Conservation (phyloP, 2,888 invertebrate genomes). For the Lithophane socia region DNA sequence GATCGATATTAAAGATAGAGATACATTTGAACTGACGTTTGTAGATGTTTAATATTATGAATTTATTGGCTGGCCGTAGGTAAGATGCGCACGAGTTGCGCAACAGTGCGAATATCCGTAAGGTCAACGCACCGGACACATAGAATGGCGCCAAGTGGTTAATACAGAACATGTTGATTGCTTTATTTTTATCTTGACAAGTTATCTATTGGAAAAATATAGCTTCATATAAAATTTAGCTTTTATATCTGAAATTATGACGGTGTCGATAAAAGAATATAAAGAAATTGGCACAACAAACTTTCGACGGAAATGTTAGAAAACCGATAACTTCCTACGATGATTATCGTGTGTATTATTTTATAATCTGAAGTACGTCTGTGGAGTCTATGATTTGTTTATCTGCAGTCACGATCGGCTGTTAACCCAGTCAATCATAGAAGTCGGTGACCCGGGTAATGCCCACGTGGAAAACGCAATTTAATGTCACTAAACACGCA, state of each 20-base stretch:
- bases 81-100: conserved; percentile 78
- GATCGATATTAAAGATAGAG: conserved; percentile 47
- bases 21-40: conserved; percentile 41
- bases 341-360: conserved; percentile 54
- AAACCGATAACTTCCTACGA: conserved; percentile 55
- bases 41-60: conserved; percentile 59
- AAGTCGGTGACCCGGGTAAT: conserved; percentile 62
- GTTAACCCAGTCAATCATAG: conserved; percentile 63
- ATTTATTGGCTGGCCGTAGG: conserved; percentile 66
- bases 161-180: conserved; percentile 54
- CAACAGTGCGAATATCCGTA: conserved; percentile 78
- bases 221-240: conserved; percentile 25
- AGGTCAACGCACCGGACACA: conserved; percentile 79
- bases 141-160: conserved; percentile 76
- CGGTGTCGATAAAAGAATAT: conserved; percentile 38
- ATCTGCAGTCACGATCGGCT: conserved; percentile 57
- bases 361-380: conserved; percentile 53
- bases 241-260: conserved; percentile 36
- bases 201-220: conserved; percentile 54
- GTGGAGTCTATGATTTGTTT: conserved; percentile 50
- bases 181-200: conserved; percentile 59
- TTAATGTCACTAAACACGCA: conserved; percentile 60
- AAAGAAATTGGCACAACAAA: conserved; percentile 37
- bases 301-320: conserved; percentile 39
- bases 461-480: conserved; percentile 53